These are phyloP conservation scores for Neomonachus schauinslandi DNA, from an alignment of 2,113 vertebrate genomes.

Conservation along the genomic window DNA sequence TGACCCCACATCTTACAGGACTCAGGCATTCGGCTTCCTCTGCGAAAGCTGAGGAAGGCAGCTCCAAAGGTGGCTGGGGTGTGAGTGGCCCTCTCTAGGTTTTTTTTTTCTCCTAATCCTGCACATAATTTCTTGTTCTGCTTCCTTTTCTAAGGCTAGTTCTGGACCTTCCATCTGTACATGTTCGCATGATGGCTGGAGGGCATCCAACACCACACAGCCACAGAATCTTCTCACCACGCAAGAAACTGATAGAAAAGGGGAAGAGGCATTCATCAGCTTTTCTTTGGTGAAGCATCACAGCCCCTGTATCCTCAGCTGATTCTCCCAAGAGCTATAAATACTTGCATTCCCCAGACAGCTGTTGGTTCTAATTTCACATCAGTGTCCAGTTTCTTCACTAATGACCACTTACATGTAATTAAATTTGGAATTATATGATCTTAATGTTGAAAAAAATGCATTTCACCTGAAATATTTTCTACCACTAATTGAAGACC, in stretches of 20 bases:
- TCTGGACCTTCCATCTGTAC: not conserved
- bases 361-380: constrained; percentile 49
- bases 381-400: constrained; percentile 44
- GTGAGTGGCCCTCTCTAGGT: too few species aligned
- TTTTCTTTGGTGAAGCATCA: not conserved
- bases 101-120: not conserved
- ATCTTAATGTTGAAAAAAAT: constrained; percentile 64
- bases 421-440: constrained; percentile 69
- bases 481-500: not conserved
- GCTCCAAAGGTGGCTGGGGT: not conserved
- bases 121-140: not conserved
- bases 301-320: not conserved
- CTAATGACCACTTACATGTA: constrained; percentile 56
- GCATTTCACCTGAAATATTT: constrained; percentile 48
- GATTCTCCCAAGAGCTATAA: constrained; percentile 27
- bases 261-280: not conserved
- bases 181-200: not conserved
- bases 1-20: not conserved
- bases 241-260: not conserved
- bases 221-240: not conserved
- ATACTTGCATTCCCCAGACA: constrained; percentile 22
- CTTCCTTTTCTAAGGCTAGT: not conserved
- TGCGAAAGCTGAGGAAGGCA: not conserved
- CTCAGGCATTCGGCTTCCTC: not conserved
- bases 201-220: not conserved